Conservation (phyloP, 2,888 invertebrate species). For the Cheilosia vulpina region DNA sequence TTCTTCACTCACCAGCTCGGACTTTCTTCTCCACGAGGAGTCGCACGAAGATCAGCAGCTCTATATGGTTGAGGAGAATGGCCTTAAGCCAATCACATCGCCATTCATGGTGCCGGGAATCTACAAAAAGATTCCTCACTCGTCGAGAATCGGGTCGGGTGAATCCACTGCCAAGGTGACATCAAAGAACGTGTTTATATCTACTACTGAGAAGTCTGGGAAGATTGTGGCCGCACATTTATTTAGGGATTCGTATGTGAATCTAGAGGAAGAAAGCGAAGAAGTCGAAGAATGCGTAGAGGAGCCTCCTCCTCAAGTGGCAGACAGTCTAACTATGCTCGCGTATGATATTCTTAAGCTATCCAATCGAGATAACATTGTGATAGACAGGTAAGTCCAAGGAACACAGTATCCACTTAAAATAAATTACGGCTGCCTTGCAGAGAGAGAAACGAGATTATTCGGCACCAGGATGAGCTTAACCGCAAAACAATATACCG, state of each 20-base stretch:
- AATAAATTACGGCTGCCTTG: not conserved
- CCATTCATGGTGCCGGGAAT: slow-evolving; percentile 79
- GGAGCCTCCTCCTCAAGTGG: slow-evolving; percentile 30
- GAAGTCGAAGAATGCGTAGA: slow-evolving; percentile 13
- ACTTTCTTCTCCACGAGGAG: slow-evolving; percentile 74
- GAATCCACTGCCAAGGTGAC: slow-evolving; percentile 21
- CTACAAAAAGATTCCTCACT: slow-evolving; percentile 77
- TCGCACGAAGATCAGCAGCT: slow-evolving; percentile 77
- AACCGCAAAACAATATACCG: slow-evolving; percentile 81
- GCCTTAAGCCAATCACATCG: slow-evolving; percentile 77
- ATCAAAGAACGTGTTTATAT: slow-evolving; percentile 77
- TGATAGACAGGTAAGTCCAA: slow-evolving; percentile 79
- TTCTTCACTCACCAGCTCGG: slow-evolving; percentile 47
- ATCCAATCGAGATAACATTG: slow-evolving; percentile 80
- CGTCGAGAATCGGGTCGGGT: slow-evolving; percentile 22
- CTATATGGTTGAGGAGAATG: slow-evolving; percentile 77
- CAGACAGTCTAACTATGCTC: slow-evolving; percentile 79
- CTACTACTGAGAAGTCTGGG: slow-evolving; percentile 75
- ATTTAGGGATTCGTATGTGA: slow-evolving; percentile 71
- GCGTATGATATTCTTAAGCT: slow-evolving; percentile 80
- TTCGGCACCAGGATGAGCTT: slow-evolving; percentile 79
- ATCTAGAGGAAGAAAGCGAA: slow-evolving; percentile 59
- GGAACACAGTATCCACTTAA: not conserved
- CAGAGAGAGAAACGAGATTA: slow-evolving; percentile 81
- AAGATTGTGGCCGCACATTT: slow-evolving; percentile 74